A percentile compares a stretch with the other conserved stretches of the same genome.
Conservation (phyloP, 2,888 invertebrate genomes). For the Hypomecis atomaria region DNA sequence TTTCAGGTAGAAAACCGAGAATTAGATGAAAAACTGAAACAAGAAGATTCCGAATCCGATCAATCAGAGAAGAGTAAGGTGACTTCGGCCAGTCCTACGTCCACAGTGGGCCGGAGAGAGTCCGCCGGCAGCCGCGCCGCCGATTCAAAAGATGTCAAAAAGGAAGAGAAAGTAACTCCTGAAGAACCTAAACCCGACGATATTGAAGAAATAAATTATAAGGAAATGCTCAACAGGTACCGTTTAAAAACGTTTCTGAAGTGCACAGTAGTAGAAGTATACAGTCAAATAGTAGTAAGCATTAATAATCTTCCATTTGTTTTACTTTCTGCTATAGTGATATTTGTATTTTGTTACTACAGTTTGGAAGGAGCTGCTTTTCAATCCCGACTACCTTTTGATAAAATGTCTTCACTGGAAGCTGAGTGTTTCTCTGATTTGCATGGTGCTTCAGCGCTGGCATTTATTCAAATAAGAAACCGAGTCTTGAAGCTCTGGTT, state of each 20-base stretch:
- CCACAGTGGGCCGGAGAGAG: slow-evolving; percentile 77
- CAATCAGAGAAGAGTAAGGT: slow-evolving; percentile 86
- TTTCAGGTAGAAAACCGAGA: slow-evolving; percentile 81
- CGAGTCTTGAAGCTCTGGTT: slow-evolving; percentile 97
- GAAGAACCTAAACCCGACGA: slow-evolving; percentile 74
- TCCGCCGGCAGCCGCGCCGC: slow-evolving; percentile 80
- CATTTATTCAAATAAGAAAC: slow-evolving; percentile 96
- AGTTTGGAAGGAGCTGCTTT: slow-evolving; percentile 97
- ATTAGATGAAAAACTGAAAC: slow-evolving; percentile 87
- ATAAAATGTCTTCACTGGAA: slow-evolving; percentile 97
- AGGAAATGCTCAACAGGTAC: slow-evolving; percentile 77
- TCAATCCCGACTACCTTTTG: slow-evolving; percentile 96
- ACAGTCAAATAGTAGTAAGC: too few species aligned
- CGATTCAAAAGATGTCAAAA: slow-evolving; percentile 80
- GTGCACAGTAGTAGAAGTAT: too few species aligned
- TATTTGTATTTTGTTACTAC: slow-evolving; percentile 28
- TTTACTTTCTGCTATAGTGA: background rate
- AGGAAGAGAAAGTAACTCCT: slow-evolving; percentile 45
- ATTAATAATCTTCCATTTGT: too few species aligned
- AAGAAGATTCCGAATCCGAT: slow-evolving; percentile 87
- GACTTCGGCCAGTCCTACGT: slow-evolving; percentile 83
- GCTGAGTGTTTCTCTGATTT: slow-evolving; percentile 97
- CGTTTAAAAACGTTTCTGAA: background rate
- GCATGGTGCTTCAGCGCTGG: slow-evolving; percentile 92
- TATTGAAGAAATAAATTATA: slow-evolving; percentile 85